Evolutionary conservation across 1,140 invertebrate species (phyloP).

Genomic region (Charaxes varanes): DNA sequence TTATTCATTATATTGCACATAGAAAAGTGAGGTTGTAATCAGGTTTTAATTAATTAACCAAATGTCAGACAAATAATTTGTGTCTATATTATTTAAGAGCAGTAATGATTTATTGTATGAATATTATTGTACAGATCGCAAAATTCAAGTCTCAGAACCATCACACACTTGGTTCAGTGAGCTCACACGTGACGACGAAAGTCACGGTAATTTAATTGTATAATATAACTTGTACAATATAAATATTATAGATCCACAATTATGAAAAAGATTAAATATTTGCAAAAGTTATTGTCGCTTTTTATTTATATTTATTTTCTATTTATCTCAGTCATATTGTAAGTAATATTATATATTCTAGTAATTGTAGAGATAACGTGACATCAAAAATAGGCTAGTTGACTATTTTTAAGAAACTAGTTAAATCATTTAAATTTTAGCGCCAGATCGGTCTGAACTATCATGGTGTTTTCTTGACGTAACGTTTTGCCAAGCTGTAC

Average conservation of each 20-base stretch:
- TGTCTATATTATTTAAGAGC: conserved; percentile 69
- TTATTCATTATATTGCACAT: conserved; percentile 53
- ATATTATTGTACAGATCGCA: conserved; percentile 54
- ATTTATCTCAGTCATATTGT: not conserved
- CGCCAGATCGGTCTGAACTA: too few relatives aligned
- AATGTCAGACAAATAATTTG: conserved; percentile 66
- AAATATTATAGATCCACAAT: conserved; percentile 76
- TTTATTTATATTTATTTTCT: conserved; percentile 38
- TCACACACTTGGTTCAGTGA: conserved; percentile 41
- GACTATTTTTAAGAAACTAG: too few relatives aligned
- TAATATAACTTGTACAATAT: conserved; percentile 75
- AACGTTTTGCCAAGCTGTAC: too few relatives aligned
- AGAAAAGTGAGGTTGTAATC: conserved; percentile 70
- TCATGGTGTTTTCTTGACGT: too few relatives aligned
- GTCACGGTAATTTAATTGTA: conserved; percentile 68
- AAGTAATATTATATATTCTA: too few relatives aligned
- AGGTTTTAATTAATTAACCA: conserved; percentile 48
- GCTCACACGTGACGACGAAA: conserved; percentile 38
- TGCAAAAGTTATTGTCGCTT: conserved; percentile 71
- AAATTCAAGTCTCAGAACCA: conserved; percentile 9
- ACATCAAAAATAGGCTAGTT: too few relatives aligned
- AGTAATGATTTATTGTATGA: conserved; percentile 46
- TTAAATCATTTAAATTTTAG: too few relatives aligned
- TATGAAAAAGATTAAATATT: conserved; percentile 76
- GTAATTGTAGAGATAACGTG: too few relatives aligned